A percentile compares a stretch with the other conserved stretches of the same genome.
Conservation (phyloP, 2,888 invertebrate genomes). For the Drosophila mimetica region DNA sequence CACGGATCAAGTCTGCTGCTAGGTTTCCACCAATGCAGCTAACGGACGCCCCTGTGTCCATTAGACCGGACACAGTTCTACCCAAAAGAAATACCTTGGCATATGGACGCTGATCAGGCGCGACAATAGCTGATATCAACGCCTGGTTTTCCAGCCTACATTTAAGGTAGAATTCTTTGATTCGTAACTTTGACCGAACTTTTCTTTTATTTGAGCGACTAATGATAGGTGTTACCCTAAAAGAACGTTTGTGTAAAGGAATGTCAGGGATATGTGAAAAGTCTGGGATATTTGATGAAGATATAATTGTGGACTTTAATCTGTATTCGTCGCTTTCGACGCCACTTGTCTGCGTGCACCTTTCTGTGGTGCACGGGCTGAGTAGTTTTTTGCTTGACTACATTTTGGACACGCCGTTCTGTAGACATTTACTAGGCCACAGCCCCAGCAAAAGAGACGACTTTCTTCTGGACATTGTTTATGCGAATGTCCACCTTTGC, state of each 20-base stretch:
- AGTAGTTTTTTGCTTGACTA: slow-evolving; percentile 3
- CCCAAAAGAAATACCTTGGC: slow-evolving; percentile 2
- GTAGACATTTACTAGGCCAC: slow-evolving; percentile 5
- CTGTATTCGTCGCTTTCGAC: slow-evolving; percentile 10
- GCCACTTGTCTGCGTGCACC: slow-evolving; percentile 1
- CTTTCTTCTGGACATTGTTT: slow-evolving; percentile 8
- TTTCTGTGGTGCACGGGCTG: slow-evolving; percentile 1
- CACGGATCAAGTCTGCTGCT: slow-evolving; percentile 1
- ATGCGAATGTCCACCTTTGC: slow-evolving; percentile 4
- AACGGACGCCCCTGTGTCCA: slow-evolving; percentile 4
- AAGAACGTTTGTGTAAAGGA: slow-evolving; percentile 5
- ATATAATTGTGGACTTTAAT: background rate
- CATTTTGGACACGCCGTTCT: background rate
- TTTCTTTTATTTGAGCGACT: background rate
- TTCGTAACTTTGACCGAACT: background rate
- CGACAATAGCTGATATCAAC: slow-evolving; percentile 1
- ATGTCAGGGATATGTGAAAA: slow-evolving; percentile 6
- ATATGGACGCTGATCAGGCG: slow-evolving; percentile 1
- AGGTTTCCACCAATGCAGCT: slow-evolving; percentile 8
- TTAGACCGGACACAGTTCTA: slow-evolving; percentile 1
- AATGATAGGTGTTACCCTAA: background rate
- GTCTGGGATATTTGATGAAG: background rate
- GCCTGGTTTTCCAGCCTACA: background rate
- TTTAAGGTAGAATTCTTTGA: background rate
- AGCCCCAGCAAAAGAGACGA: slow-evolving; percentile 13